Evolutionary conservation across 2,113 vertebrate species (phyloP), one percentile per base, ranked within the genome.

Genomic region (Nesogale talazaci): DNA sequence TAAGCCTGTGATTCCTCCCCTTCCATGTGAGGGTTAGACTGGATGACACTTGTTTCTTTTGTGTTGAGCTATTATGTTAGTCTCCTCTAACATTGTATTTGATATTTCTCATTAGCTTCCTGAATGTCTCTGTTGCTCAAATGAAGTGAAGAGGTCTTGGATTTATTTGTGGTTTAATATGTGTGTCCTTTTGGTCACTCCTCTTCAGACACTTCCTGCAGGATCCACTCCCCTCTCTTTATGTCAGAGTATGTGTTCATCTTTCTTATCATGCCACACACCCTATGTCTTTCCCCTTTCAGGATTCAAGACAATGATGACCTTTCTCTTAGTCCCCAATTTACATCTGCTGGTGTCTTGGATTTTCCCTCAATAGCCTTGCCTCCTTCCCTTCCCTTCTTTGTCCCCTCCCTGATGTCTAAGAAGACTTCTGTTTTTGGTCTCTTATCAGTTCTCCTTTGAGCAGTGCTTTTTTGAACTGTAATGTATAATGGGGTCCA

Each of bases 361-460:
- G 10, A 2, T 46, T 52, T 65, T 11, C 4, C 19, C 29, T 16
- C 0, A 31, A 22, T 3, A 34, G 20, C 0, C 0, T 29, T 69
- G 5, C 19, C 31, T 84, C 29, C 42, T 29, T 3, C 27, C 52
- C 3, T 20, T 20, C 42, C 63, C 3, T 86, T 31, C 59, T 42
- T n/a, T 2, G 14, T 52, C 22, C 52, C 36, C 61, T 86, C 8
- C 17, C 36, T 25, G 14, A 27, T 14, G n/a, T 65, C 42, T 56
- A 20, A 86, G n/a, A 27, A 65, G 84, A 46, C 27, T 38, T 74
- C 63, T 31, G 8, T 17, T 2, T 81, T 82, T 1, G 20, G 86
- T 15, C 34, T 82, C 27, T 29, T n/a, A 34, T 63, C 16, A 23
- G 57, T 17, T 59, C 17, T 74, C 65, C 42, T n/a, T 63, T 63